A percentile compares a stretch with the other conserved stretches of the same genome.
Conservation (phyloP, 2,888 invertebrate species). For the Athetis lepigone region DNA sequence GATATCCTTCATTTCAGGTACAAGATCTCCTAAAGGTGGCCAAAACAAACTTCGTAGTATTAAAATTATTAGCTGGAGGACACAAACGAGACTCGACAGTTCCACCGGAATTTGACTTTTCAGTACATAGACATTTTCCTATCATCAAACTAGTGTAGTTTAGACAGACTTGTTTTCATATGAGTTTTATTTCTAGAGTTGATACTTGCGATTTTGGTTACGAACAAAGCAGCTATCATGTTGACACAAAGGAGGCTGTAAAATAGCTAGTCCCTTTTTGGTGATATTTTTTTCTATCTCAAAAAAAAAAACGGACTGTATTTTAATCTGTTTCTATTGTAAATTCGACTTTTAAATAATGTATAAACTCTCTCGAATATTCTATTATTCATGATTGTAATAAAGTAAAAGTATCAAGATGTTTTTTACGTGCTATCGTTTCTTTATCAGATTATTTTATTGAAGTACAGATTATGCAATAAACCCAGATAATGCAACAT, state of each 20-base stretch:
- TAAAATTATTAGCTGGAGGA: constrained; percentile 97
- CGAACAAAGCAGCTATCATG: constrained; percentile 45
- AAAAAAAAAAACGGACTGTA: not conserved
- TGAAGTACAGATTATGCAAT: constrained; percentile 49
- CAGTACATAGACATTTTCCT: constrained; percentile 96
- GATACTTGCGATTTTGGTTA: constrained; percentile 11
- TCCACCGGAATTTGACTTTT: constrained; percentile 97
- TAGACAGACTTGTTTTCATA: constrained; percentile 31
- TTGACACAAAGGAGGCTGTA: constrained; percentile 10
- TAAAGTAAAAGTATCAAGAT: constrained; percentile 23
- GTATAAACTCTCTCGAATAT: constrained; percentile 1
- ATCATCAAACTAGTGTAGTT: constrained; percentile 93
- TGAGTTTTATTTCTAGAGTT: constrained; percentile 20
- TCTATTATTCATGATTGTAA: constrained; percentile 4
- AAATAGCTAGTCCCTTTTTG: constrained; percentile 11
- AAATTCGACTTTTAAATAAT: not conserved
- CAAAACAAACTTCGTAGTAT: constrained; percentile 98
- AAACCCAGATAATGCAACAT: constrained; percentile 36
- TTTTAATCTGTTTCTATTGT: not conserved
- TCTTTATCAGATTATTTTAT: constrained; percentile 38
- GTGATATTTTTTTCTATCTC: not conserved
- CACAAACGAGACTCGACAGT: constrained; percentile 96
- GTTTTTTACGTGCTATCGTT: constrained; percentile 23
- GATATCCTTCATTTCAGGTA: constrained; percentile 89
- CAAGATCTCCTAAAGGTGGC: constrained; percentile 96